Percentiles rank a stretch among this genome's conserved stretches.
These are phyloP conservation scores for Eremophila alpestris DNA, from an alignment of 2,797 vertebrate genomes.

Conservation along the genomic window DNA sequence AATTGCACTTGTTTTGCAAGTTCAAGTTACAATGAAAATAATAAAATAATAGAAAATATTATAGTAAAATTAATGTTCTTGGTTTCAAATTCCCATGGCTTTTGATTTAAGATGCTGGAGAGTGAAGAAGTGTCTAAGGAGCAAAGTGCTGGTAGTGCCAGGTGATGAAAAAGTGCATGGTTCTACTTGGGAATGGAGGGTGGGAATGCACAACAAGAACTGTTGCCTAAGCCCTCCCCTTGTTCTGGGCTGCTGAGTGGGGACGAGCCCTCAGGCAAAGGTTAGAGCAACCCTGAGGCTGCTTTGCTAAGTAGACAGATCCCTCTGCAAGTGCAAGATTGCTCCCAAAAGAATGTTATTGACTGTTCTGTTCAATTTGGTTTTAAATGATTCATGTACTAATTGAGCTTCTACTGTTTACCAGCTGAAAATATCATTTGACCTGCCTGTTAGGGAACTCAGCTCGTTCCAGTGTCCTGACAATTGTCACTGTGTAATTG, in stretches of 20 bases:
- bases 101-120: background rate
- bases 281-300: background rate
- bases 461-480: background rate
- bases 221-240: background rate
- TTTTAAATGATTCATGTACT: conserved; percentile 38
- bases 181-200: background rate
- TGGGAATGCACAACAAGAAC: background rate
- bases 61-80: background rate
- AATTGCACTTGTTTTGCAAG: background rate
- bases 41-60: background rate
- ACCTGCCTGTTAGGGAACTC: background rate
- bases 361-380: background rate
- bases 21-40: background rate
- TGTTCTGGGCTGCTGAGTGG: background rate
- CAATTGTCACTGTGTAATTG: background rate
- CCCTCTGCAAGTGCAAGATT: background rate
- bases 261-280: background rate
- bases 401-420: conserved; percentile 23
- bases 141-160: background rate
- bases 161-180: background rate
- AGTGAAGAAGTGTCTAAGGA: background rate
- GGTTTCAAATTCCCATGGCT: background rate
- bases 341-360: background rate
- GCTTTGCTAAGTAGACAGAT: background rate
- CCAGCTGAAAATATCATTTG: conserved; percentile 6